Conservation (phyloP, 2,888 invertebrate species). For the Zygothrica quintamaculata region DNA sequence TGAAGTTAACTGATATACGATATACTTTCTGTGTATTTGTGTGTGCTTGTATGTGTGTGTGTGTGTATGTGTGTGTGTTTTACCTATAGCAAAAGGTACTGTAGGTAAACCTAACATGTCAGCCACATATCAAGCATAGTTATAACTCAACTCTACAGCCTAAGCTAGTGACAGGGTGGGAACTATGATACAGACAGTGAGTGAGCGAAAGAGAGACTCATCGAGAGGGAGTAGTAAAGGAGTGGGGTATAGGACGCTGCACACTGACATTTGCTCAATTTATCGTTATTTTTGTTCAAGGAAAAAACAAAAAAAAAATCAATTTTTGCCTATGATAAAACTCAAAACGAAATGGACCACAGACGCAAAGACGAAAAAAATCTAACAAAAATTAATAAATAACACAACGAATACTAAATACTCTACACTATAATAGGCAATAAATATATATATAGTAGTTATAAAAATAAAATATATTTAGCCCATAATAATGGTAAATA, state of each 20-base stretch:
- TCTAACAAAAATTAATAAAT: neutral
- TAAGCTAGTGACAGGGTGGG: constrained; percentile 31
- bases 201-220: too few species aligned
- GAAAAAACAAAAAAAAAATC: constrained; percentile 71
- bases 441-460: neutral
- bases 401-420: constrained; percentile 16
- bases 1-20: constrained; percentile 46
- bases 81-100: constrained; percentile 1
- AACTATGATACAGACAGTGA: constrained; percentile 58
- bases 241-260: constrained; percentile 11
- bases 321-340: constrained; percentile 76
- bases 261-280: constrained; percentile 78
- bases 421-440: too few species aligned
- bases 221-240: too few species aligned
- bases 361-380: constrained; percentile 11
- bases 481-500: too few species aligned
- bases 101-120: constrained; percentile 40
- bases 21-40: too few species aligned
- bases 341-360: constrained; percentile 42
- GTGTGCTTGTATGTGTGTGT: constrained; percentile 19
- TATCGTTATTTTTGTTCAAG: constrained; percentile 71
- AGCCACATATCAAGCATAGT: constrained; percentile 76
- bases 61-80: constrained; percentile 28
- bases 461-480: neutral
- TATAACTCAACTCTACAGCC: constrained; percentile 71